Conservation (phyloP, 1,140 invertebrate species). For the Heliconius nattereri region DNA sequence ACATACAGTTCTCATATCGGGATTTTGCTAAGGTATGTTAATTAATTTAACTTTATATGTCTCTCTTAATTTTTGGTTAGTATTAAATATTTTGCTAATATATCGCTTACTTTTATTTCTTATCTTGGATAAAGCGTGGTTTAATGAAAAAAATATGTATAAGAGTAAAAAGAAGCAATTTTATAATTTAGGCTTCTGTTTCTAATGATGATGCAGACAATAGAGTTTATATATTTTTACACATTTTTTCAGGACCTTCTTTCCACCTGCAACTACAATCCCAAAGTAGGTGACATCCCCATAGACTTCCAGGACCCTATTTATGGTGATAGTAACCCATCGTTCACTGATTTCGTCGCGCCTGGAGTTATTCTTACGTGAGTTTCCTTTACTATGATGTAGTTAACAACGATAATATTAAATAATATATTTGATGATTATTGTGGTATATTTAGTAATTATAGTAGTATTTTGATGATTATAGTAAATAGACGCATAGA, state of each 20-base stretch:
- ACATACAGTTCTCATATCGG: slow-evolving; percentile 90
- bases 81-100: too few species aligned
- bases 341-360: slow-evolving; percentile 97
- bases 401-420: too few species aligned
- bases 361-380: slow-evolving; percentile 96
- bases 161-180: too few species aligned
- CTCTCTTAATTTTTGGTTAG: too few species aligned
- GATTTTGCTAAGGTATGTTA: slow-evolving; percentile 84
- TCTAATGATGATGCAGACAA: neutral
- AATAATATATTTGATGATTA: neutral
- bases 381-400: slow-evolving; percentile 53
- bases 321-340: slow-evolving; percentile 92
- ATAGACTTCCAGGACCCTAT: slow-evolving; percentile 92
- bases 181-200: too few species aligned
- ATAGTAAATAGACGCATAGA: too few species aligned
- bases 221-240: too few species aligned
- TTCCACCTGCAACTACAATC: slow-evolving; percentile 87
- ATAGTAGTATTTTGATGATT: neutral
- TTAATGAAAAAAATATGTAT: too few species aligned
- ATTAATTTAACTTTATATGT: neutral
- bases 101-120: too few species aligned
- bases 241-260: slow-evolving; percentile 83
- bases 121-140: too few species aligned
- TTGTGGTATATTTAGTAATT: neutral
- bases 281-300: slow-evolving; percentile 90